Percentiles rank a stretch among this genome's conserved stretches.
These are phyloP conservation scores for Coenonympha glycerion DNA, from an alignment of 2,888 invertebrate species.

Conservation along the genomic window DNA sequence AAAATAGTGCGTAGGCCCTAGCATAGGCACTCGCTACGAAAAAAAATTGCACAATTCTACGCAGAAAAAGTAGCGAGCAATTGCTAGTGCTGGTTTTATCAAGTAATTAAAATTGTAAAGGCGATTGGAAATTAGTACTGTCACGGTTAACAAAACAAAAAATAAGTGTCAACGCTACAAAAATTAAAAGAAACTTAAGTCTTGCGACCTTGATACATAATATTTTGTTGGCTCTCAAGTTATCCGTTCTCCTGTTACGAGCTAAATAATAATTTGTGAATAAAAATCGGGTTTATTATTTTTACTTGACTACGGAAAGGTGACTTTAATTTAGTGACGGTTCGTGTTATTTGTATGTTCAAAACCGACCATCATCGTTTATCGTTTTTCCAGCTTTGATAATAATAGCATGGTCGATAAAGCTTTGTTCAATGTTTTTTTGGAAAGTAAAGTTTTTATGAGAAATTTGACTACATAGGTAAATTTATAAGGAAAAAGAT, in stretches of 20 bases:
- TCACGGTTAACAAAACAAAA: constrained; percentile 12
- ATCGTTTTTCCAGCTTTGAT: no score
- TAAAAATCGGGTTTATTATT: constrained; percentile 1
- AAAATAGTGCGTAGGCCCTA: not conserved
- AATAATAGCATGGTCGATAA: no score
- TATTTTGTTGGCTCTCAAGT: constrained; percentile 31
- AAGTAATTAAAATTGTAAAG: constrained; percentile 2
- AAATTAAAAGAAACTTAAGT: constrained; percentile 31
- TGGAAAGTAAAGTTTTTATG: no score
- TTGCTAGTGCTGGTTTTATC: no score
- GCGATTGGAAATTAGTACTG: constrained; percentile 1
- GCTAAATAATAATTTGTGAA: constrained; percentile 26
- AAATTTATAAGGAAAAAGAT: no score
- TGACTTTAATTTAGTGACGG: no score
- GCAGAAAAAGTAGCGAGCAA: no score
- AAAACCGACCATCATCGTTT: no score
- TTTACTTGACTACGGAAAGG: no score
- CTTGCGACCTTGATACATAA: constrained; percentile 33
- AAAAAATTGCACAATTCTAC: not conserved
- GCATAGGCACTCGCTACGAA: not conserved
- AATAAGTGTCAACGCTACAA: constrained; percentile 12
- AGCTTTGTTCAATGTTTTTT: no score
- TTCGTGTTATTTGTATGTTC: no score
- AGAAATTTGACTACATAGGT: no score
- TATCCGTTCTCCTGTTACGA: constrained; percentile 30